A percentile compares a stretch with the other conserved stretches of the same genome.
Evolutionary conservation across 2,113 vertebrate genomes (phyloP).

Genomic region (Pollachius pollachius): DNA sequence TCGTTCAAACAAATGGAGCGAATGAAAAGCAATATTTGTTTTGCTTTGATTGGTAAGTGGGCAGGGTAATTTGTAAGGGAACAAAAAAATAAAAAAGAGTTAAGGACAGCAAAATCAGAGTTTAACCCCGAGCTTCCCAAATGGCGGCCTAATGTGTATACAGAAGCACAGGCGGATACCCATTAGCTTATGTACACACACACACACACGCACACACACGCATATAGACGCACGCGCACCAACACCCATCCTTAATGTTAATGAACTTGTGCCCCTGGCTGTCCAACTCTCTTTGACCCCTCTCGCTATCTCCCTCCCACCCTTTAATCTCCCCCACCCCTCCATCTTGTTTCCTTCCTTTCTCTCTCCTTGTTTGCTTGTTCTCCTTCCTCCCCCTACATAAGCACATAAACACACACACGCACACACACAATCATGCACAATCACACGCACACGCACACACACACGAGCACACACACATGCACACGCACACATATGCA

Average conservation of each 20-base stretch:
- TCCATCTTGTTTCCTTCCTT: neutral
- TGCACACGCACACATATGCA: neutral
- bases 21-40: conserved; percentile 82
- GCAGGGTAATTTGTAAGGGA: conserved; percentile 72
- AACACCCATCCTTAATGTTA: conserved; percentile 59
- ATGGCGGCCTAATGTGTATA: conserved; percentile 10
- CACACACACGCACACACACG: neutral
- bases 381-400: conserved; percentile 1
- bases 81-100: conserved; percentile 30
- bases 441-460: neutral
- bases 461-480: neutral
- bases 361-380: neutral
- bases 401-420: no score
- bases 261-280: conserved; percentile 65
- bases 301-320: conserved; percentile 13
- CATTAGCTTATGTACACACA: no score
- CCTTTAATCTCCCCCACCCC: neutral
- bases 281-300: conserved; percentile 39
- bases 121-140: conserved; percentile 60
- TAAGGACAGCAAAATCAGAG: conserved; percentile 56
- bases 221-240: neutral
- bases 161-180: no score
- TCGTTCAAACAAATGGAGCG: conserved; percentile 81
- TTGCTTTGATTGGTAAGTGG: conserved; percentile 80
- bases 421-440: neutral